phyloP scores from a whole-genome alignment of 2,797 vertebrate genomes.

The Vespertilio murinus region DNA sequence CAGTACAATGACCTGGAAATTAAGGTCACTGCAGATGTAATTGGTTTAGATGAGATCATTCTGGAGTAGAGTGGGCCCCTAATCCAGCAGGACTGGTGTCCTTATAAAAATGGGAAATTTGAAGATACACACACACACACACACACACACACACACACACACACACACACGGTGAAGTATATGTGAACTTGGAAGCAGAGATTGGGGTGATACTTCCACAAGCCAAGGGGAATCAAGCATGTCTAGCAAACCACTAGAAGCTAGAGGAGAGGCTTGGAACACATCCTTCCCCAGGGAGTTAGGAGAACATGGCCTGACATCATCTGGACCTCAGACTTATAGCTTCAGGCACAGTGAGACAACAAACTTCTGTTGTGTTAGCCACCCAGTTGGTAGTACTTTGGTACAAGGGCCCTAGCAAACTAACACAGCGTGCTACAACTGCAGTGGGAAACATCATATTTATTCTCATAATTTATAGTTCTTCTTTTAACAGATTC shows the following conservation, averaged over 20 bases:
- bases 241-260: fast-evolving
- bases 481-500: not conserved
- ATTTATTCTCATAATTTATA: not conserved
- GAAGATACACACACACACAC: not conserved
- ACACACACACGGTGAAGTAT: not conserved
- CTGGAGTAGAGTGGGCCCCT: not conserved
- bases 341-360: not conserved
- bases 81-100: not conserved
- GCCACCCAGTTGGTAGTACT: fast-evolving
- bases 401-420: not conserved
- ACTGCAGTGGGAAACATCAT: not conserved
- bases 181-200: not conserved
- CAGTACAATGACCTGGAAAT: not conserved
- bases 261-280: too few relatives aligned
- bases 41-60: not conserved
- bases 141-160: not conserved
- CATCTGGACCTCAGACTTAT: not conserved
- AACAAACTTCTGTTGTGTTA: not conserved
- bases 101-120: not conserved
- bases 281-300: fast-evolving
- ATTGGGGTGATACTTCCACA: not conserved
- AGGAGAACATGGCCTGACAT: not conserved
- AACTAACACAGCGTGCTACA: not conserved
- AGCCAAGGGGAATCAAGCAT: not conserved
- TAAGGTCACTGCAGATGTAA: not conserved